These are phyloP conservation scores for Parnassius glacialis DNA, from an alignment of 2,888 invertebrate genomes.

Conservation along the genomic window DNA sequence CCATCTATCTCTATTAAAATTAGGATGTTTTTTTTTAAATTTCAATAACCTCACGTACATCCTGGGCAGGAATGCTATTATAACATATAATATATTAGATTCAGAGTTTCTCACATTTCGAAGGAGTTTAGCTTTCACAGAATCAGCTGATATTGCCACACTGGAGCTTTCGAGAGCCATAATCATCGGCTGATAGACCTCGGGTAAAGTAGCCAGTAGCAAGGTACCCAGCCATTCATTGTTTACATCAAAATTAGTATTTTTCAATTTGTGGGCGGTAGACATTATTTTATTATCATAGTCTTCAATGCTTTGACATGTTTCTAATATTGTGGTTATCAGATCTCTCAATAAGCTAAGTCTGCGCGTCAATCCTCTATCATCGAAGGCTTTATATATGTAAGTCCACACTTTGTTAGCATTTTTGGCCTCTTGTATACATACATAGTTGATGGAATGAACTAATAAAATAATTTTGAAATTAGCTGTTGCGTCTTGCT, in stretches of 20 bases:
- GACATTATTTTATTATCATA: too few relatives aligned
- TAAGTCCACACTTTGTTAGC: too few relatives aligned
- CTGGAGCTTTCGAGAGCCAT: slow-evolving; percentile 32
- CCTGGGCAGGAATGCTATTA: background rate
- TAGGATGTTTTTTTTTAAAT: too few relatives aligned
- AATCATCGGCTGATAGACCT: slow-evolving; percentile 25
- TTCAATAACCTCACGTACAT: background rate
- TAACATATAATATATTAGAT: slow-evolving; percentile 9
- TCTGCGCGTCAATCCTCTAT: slow-evolving; percentile 32
- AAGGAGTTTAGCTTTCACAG: slow-evolving; percentile 28
- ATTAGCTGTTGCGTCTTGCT: slow-evolving; percentile 27
- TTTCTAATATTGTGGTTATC: too few relatives aligned
- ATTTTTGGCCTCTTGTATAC: too few relatives aligned
- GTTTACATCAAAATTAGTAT: too few relatives aligned
- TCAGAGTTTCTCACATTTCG: slow-evolving; percentile 18
- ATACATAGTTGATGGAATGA: too few relatives aligned
- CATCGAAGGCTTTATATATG: slow-evolving; percentile 5
- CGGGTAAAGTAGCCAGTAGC: too few relatives aligned
- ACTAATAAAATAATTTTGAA: slow-evolving; percentile 14
- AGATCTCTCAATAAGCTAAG: slow-evolving; percentile 16
- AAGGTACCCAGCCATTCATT: too few relatives aligned
- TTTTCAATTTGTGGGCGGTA: too few relatives aligned
- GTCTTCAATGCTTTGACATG: too few relatives aligned
- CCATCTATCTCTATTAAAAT: too few relatives aligned
- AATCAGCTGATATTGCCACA: slow-evolving; percentile 28